Conservation (phyloP, 2,888 invertebrate genomes). For the Pollenia labialis region DNA sequence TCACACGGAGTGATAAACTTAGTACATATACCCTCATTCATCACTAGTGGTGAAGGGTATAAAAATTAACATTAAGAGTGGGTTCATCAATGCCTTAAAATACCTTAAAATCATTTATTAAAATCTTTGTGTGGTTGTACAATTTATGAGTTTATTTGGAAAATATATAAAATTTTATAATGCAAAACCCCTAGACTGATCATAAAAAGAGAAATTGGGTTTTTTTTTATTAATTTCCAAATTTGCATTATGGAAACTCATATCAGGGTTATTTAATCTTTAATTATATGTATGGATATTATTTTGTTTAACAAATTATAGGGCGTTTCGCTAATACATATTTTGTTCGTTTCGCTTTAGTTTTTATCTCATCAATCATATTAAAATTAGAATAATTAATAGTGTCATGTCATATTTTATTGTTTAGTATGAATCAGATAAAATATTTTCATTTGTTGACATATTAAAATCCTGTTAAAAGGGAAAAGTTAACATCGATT, state of each 20-base stretch:
- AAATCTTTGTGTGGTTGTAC: too few species aligned
- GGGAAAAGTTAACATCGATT: too few species aligned
- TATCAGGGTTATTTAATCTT: slow-evolving; percentile 18
- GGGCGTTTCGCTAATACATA: not conserved
- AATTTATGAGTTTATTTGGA: too few species aligned
- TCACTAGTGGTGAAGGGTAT: too few species aligned
- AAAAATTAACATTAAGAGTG: not conserved
- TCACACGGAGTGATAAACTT: too few species aligned
- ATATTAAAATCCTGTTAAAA: too few species aligned
- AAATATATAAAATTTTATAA: slow-evolving; percentile 14
- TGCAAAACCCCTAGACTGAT: not conserved
- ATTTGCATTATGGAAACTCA: slow-evolving; percentile 17
- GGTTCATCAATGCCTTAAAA: not conserved
- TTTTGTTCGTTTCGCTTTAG: slow-evolving; percentile 22
- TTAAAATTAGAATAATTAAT: slow-evolving; percentile 37
- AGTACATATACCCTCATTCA: too few species aligned
- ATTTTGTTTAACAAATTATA: slow-evolving; percentile 57
- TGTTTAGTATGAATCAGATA: not conserved
- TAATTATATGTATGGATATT: slow-evolving; percentile 53
- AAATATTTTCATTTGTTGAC: not conserved
- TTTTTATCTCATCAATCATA: slow-evolving; percentile 33
- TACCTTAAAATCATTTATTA: not conserved
- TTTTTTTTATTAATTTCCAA: not conserved
- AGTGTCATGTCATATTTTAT: not conserved
- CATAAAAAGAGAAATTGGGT: not conserved